Evolutionary conservation across 1,140 invertebrate species (phyloP).

Genomic region (Drosophila kepulauana): DNA sequence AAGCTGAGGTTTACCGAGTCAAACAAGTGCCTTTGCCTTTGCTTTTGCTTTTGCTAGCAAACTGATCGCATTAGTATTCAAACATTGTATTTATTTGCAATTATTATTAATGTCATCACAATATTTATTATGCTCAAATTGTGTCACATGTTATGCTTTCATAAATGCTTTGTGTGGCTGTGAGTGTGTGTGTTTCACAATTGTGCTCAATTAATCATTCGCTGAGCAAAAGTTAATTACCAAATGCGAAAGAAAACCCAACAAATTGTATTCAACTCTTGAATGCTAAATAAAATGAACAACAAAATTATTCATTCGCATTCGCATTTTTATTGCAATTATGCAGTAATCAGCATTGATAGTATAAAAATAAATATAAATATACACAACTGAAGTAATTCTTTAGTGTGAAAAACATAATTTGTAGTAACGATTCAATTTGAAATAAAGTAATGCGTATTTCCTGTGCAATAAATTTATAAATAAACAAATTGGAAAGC

Average conservation of each 20-base stretch:
- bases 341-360: too few species aligned
- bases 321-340: too few species aligned
- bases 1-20: constrained; percentile 43
- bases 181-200: not conserved
- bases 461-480: too few species aligned
- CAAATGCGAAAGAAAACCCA: not conserved
- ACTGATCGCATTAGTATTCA: constrained; percentile 1
- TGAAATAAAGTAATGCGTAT: too few species aligned
- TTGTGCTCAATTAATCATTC: not conserved
- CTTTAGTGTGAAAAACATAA: too few species aligned
- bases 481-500: too few species aligned
- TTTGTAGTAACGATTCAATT: too few species aligned
- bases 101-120: constrained; percentile 1
- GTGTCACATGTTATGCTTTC: not conserved
- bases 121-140: not conserved
- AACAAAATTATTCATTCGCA: too few species aligned
- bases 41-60: not conserved
- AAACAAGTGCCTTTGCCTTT: not conserved
- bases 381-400: too few species aligned
- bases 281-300: too few species aligned
- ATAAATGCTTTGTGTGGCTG: not conserved
- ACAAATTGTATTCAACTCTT: too few species aligned
- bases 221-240: not conserved
- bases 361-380: too few species aligned
- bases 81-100: not conserved